Evolutionary conservation across 2,888 invertebrate species (phyloP), one percentile per base, ranked within the genome.

Genomic region (Heliconius erato): DNA sequence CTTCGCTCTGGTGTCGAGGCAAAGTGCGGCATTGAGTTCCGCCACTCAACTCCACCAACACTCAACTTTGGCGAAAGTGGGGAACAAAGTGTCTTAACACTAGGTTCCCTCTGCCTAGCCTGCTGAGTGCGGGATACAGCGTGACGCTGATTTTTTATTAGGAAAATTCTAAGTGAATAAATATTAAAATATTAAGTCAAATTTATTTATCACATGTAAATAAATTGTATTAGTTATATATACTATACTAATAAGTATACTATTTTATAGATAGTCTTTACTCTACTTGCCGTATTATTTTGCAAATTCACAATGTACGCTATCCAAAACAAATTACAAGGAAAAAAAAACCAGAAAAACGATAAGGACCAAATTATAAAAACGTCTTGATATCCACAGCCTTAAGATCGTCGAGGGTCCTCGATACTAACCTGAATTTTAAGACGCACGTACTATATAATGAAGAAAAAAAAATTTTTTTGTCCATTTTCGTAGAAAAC

Each of bases 351-450:
- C 16, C 71, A 44, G 40, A 72, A n/a, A 26, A 72, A 72, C 19
- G 2, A 3, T 44, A 72, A 72, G 72, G 26, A 16, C 44, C 44
- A 72, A 72, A 72, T 72, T 72, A 54, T 54, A 72, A 72, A 72
- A 72, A 12, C 71, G 26, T 72, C 72, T 72, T 72, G 44, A 49
- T 72, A 72, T 49, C 44, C 3, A 72, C 14, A 72, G 44, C 26
- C 44, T n/a, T 28, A 72, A 26, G 26, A 49, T 49, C 49, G 28
- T 72, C 26, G 44, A 44, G 71, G 44, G 44, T 26, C 72, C 44
- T 72, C 72, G 44, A 72, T 49, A 72, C 44, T 28, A 69, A 26
- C 44, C 71, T 71, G 40, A 26, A 40, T 44, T 71, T 44, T 49
- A 72, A 49, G 16, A 26, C 72, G 72, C 28, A 49, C 26, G 5